Conservation (phyloP, 2,888 invertebrate species). For the Orthosia gothica region DNA sequence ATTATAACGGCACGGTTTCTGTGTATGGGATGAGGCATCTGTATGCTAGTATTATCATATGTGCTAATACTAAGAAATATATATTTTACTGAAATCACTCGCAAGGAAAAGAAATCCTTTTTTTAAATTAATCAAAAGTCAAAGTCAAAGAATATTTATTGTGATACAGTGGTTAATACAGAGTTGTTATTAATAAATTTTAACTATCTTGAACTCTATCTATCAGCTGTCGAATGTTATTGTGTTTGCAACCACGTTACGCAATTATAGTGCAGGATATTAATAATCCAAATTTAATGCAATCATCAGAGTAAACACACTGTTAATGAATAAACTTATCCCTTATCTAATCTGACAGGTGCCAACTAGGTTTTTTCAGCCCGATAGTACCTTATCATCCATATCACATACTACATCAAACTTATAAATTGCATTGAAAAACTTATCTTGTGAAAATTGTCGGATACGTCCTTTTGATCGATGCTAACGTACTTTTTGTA, state of each 20-base stretch:
- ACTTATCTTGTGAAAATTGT: background rate
- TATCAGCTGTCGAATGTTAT: background rate
- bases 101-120: background rate
- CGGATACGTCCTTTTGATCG: slow-evolving; percentile 12
- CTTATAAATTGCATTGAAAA: slow-evolving; percentile 12
- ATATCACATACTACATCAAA: slow-evolving; percentile 30
- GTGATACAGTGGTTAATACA: no score
- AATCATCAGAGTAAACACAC: slow-evolving; percentile 41
- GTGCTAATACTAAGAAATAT: no score
- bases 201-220: background rate
- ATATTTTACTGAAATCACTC: no score
- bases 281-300: slow-evolving; percentile 33
- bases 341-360: slow-evolving; percentile 57
- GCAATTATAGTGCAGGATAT: background rate
- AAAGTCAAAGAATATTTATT: no score
- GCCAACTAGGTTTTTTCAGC: slow-evolving; percentile 40
- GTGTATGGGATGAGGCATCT: no score
- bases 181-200: background rate
- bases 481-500: background rate
- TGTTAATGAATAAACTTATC: slow-evolving; percentile 55
- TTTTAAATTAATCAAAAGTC: background rate
- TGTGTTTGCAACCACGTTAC: background rate
- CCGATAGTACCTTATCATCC: slow-evolving; percentile 36
- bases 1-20: no score
- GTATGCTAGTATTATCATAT: no score